Percentiles rank a stretch among this genome's conserved stretches.
Evolutionary conservation across 1,140 invertebrate genomes (phyloP).

Genomic region (Trigoniulus corallinus): DNA sequence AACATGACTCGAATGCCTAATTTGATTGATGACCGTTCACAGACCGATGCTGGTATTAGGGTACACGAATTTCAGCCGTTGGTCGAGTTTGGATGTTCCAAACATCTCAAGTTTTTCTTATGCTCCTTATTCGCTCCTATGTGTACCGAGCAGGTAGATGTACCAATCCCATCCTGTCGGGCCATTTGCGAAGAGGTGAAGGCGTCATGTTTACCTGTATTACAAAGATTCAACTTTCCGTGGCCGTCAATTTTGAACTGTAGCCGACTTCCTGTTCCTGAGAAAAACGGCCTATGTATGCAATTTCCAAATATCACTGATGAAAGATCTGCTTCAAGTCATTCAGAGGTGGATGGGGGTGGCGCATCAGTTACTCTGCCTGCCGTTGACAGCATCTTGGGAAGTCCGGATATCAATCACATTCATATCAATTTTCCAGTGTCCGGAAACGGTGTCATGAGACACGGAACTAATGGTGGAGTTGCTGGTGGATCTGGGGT

Average conservation of each 20-base stretch:
- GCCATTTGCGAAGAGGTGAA: conserved; percentile 11
- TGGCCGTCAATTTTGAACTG: conserved; percentile 30
- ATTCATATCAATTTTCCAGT: neutral
- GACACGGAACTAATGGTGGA: neutral
- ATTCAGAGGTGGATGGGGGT: neutral
- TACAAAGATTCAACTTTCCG: conserved; percentile 26
- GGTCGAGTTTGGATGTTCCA: conserved; percentile 29
- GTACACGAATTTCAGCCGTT: conserved; percentile 34
- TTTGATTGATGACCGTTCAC: conserved; percentile 54
- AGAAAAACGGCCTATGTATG: conserved; percentile 7
- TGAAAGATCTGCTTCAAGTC: neutral
- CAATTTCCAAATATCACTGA: conserved; percentile 7
- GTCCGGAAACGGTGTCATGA: neutral
- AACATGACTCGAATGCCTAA: conserved; percentile 80
- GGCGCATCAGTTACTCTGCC: neutral
- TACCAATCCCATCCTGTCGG: conserved; percentile 16
- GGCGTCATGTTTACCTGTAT: conserved; percentile 24
- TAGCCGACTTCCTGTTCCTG: conserved; percentile 12
- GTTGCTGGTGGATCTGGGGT: neutral
- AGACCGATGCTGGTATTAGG: conserved; percentile 49
- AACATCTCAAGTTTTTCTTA: conserved; percentile 30
- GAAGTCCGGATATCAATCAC: neutral
- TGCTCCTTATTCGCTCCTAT: conserved; percentile 34
- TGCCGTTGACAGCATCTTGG: neutral
- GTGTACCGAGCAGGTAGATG: conserved; percentile 19